These are phyloP conservation scores for Mustela nigripes DNA, from an alignment of 2,113 vertebrate species.

Conservation along the genomic window DNA sequence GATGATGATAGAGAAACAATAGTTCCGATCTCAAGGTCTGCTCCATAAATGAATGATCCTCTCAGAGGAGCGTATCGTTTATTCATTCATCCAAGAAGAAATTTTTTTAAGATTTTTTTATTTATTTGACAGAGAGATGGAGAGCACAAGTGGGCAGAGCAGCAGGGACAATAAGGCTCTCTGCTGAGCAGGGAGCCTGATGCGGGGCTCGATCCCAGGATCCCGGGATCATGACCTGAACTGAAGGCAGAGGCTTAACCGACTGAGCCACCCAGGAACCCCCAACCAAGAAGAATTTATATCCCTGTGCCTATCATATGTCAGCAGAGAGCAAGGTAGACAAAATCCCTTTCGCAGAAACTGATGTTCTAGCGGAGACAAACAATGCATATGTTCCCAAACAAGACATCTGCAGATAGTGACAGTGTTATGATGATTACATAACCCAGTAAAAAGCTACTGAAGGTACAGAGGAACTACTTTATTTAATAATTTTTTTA, in stretches of 20 bases:
- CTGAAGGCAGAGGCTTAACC: no score
- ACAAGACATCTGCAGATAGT: neutral
- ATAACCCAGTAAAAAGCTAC: neutral
- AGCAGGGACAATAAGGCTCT: no score
- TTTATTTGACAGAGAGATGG: no score
- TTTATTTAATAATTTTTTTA: neutral
- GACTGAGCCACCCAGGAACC: no score
- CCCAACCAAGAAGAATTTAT: neutral
- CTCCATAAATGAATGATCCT: neutral
- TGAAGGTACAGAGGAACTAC: neutral
- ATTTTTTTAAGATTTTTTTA: neutral
- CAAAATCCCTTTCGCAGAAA: neutral
- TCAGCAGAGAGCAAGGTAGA: neutral
- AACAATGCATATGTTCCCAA: neutral
- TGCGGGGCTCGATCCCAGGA: no score
- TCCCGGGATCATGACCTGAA: no score
- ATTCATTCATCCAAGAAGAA: neutral
- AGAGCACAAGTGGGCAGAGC: no score
- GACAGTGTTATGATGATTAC: neutral
- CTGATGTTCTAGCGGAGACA: neutral
- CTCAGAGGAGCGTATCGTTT: neutral
- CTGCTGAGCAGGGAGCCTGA: no score
- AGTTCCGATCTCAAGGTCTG: neutral
- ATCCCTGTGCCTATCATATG: neutral
- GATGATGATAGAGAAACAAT: neutral